phyloP scores from a whole-genome alignment of 2,797 vertebrate species.

The Pachyuromys duprasi region DNA sequence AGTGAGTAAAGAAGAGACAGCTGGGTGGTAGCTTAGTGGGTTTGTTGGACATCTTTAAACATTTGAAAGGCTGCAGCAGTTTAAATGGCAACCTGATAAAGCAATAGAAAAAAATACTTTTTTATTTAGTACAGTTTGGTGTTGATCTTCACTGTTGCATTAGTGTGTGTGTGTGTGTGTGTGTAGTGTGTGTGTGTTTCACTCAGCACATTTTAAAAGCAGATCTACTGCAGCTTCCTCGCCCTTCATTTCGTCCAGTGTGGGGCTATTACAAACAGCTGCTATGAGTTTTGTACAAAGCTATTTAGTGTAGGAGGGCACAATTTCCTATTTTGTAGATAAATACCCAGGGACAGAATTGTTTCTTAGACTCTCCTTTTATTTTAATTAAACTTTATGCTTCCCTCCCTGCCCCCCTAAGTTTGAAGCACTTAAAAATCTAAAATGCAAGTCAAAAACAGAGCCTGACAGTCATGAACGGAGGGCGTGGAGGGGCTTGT shows the following conservation, averaged over 20 bases:
- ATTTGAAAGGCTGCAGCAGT: neutral
- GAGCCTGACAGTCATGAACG: neutral
- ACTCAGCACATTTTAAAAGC: neutral
- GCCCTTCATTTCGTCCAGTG: neutral
- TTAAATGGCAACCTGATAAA: conserved; percentile 42
- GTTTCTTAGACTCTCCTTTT: neutral
- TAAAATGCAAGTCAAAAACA: conserved; percentile 18
- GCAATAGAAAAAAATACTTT: conserved; percentile 20
- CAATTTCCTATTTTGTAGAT: neutral
- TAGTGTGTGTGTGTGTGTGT: neutral
- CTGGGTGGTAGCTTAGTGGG: neutral
- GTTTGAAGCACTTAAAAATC: neutral
- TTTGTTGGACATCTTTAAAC: conserved; percentile 1
- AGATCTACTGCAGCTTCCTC: neutral
- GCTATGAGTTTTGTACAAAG: neutral
- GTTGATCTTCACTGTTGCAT: neutral
- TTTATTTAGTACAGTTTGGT: neutral
- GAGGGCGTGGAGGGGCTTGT: neutral
- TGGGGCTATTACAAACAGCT: neutral
- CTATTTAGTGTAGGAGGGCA: neutral
- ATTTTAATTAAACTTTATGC: neutral
- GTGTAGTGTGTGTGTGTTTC: neutral
- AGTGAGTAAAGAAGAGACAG: neutral
- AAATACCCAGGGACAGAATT: neutral
- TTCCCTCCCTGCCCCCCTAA: neutral